Evolutionary conservation across 2,113 vertebrate genomes (phyloP), one percentile per base, ranked within the genome.

Genomic region (Hemiscyllium ocellatum): DNA sequence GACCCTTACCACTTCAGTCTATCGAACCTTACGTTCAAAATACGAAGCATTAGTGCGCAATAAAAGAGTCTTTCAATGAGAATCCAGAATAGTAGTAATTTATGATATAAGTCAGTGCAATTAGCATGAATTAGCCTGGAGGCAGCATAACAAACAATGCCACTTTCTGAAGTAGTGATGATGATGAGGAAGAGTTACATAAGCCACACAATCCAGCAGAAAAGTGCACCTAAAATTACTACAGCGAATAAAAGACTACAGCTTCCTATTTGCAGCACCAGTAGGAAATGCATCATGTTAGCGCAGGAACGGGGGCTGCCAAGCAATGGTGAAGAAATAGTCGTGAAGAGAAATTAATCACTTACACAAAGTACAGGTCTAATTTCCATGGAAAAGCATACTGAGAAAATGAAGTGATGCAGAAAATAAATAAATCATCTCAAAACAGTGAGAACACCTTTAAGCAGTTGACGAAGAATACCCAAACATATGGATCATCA

Each of bases 391-490:
- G 61, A 93, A 37, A 37, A 93, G 66, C 42, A 93, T 66, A 93
- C 61, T 37, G 7, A 37, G 61, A 37, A 61, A 37, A n/a, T 37
- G 89, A 66, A 65, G 22, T 37, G n/a, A n/a, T 66, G 89, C n/a
- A 66, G 6, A 20, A 68, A 93, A 93, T 61, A 91, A 91, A 93
- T 93, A 66, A 93, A 93, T 93, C 89, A 68, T 93, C 89, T 68
- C 42, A 7, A 93, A 93, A 61, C 37, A 20, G 33, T 66, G 37
- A 68, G 61, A 66, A 37, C 33, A n/a, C n/a, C 56, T 93, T 42
- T 93, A 93, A 93, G 20, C 61, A 93, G 61, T 93, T 93, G 89
- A 33, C 37, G 89, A 66, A 61, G 19, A 93, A 93, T 93, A 68
- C 33, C 33, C 56, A 4, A 37, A 65, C 89, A 37, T 7, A 19